A percentile compares a stretch with the other conserved stretches of the same genome.
phyloP scores from a whole-genome alignment of 2,888 invertebrate genomes.

The Yponomeuta evonymella region DNA sequence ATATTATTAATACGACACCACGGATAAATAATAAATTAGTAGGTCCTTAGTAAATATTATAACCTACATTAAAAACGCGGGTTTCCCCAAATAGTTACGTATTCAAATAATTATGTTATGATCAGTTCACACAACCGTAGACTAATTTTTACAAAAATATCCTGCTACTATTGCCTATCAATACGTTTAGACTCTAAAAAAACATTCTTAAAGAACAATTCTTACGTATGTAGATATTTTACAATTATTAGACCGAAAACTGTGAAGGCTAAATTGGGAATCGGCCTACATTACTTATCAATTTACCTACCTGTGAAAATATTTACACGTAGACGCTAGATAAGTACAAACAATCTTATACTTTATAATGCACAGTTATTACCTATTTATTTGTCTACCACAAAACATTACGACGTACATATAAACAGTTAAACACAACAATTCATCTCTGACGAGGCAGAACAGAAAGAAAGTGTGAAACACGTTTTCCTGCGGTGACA shows the following conservation, averaged over 20 bases:
- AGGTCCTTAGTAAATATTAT: neutral
- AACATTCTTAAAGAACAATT: neutral
- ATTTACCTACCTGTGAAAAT: neutral
- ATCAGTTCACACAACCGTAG: neutral
- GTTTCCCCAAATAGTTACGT: neutral
- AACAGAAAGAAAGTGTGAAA: conserved; percentile 9
- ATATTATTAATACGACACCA: conserved; percentile 6
- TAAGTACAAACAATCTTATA: neutral
- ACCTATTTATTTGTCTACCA: conserved; percentile 14
- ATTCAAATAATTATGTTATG: neutral
- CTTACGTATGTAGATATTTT: neutral
- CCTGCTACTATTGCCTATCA: conserved; percentile 2
- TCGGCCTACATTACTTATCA: neutral
- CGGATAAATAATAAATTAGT: conserved; percentile 1
- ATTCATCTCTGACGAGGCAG: neutral
- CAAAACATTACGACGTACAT: conserved; percentile 5
- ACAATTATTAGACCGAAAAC: neutral
- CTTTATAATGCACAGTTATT: neutral
- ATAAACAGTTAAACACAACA: neutral
- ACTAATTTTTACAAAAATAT: conserved; percentile 14
- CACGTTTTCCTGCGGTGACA: neutral
- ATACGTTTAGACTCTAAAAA: neutral
- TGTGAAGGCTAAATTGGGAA: neutral
- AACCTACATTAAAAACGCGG: neutral
- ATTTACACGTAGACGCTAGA: neutral